Evolutionary conservation across 2,888 invertebrate genomes (phyloP), one percentile per base, ranked within the genome.

Genomic region (Heliconius cydno): DNA sequence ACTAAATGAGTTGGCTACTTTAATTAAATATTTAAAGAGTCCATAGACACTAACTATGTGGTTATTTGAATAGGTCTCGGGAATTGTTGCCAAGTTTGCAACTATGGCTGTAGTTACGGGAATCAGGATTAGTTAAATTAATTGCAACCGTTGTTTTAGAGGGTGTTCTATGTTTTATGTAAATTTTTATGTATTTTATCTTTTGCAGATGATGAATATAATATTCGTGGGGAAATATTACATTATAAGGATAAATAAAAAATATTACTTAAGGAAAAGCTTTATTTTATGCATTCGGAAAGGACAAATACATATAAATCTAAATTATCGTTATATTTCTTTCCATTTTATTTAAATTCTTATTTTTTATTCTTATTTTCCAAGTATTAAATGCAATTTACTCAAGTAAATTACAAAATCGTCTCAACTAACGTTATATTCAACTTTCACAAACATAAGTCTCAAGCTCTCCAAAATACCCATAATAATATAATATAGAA

Each of bases 1-100:
- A 79, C 81, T 78, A 79, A 70, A 81, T 73, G 76, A 78, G 71
- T 79, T 70, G 65, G 78, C 67, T 57, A 76, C 65, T 79, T 67
- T 81, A 81, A 81, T 82, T 81, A 81, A 81, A 81, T 81, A 80
- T 81, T 82, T 79, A 79, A 81, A 77, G 79, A 79, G 73, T 72
- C 76, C 74, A 70, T 78, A 78, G 80, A 76, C 79, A 77, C 68
- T 77, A 75, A 78, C 78, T 79, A 71, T 76, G 80, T 78, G 80
- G 80, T 41, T 80, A 63, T 80, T 77, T 77, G 77, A 80, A 78
- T 78, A 80, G 76, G 78, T 78, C 57, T 66, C 65, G 65, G 72
- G 63, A 70, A 75, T 75, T 79, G 78, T 75, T 79, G 78, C 75
- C 78, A 79, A 79, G 57, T 79, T 78, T 60, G 68, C 74, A 68